phyloP scores from a whole-genome alignment of 2,113 vertebrate genomes.

The Nibea albiflora region DNA sequence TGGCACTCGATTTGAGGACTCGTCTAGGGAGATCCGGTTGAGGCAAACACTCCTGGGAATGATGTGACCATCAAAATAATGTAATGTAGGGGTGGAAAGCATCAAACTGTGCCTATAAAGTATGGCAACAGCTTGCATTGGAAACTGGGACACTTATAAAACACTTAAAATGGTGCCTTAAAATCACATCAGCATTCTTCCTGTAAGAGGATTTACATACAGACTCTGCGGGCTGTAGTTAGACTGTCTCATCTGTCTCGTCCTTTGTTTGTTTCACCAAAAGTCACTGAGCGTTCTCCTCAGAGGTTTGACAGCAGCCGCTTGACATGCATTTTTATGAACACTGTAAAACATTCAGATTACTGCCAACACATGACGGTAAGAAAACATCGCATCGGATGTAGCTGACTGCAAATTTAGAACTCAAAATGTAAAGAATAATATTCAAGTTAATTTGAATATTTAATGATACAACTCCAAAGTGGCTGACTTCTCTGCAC shows the following conservation, averaged over 20 bases:
- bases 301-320: background rate
- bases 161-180: no score
- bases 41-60: background rate
- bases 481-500: background rate
- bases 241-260: slow-evolving; percentile 6
- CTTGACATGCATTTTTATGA: slow-evolving; percentile 6
- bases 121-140: background rate
- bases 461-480: background rate
- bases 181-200: slow-evolving; percentile 6
- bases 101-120: background rate
- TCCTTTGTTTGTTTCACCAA: slow-evolving; percentile 8
- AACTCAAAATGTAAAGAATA: background rate
- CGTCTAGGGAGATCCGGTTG: background rate
- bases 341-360: background rate
- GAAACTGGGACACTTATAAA: no score
- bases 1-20: background rate
- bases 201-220: slow-evolving; percentile 14
- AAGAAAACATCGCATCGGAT: background rate
- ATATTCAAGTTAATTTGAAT: background rate
- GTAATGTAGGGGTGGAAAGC: background rate
- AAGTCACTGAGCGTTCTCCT: background rate
- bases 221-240: slow-evolving; percentile 1
- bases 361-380: background rate
- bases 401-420: background rate
- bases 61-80: background rate